Percentiles rank a stretch among this genome's conserved stretches.
Evolutionary conservation across 1,140 invertebrate species (phyloP).

Genomic region (Bombus pyrosoma): DNA sequence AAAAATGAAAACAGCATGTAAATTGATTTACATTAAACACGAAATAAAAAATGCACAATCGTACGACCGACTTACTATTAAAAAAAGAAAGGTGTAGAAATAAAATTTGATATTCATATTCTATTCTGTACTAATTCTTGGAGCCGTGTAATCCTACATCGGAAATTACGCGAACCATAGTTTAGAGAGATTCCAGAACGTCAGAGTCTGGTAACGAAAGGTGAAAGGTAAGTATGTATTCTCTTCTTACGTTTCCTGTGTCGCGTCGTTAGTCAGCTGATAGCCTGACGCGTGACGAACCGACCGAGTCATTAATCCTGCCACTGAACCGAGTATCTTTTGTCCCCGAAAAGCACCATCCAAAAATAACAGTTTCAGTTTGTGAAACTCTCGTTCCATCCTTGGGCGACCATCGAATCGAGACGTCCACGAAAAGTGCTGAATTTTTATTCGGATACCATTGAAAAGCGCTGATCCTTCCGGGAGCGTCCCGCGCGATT

Average conservation of each 20-base stretch:
- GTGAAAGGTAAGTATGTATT: constrained; percentile 35
- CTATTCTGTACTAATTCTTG: neutral
- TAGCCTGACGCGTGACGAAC: constrained; percentile 63
- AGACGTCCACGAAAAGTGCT: constrained; percentile 23
- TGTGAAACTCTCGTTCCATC: neutral
- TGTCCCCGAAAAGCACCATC: constrained; percentile 31
- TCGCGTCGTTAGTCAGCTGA: constrained; percentile 68
- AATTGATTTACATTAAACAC: too few species aligned
- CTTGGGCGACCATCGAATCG: constrained; percentile 2
- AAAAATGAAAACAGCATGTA: neutral
- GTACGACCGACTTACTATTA: fast-evolving
- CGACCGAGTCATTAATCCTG: constrained; percentile 66
- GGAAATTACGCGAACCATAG: constrained; percentile 48
- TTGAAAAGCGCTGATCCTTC: constrained; percentile 27
- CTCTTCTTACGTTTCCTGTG: constrained; percentile 52
- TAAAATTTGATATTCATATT: neutral
- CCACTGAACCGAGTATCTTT: constrained; percentile 44
- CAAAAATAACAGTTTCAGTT: constrained; percentile 39
- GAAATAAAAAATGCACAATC: neutral
- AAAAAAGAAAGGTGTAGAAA: neutral
- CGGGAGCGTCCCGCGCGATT: neutral
- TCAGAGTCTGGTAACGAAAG: constrained; percentile 18
- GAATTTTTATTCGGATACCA: constrained; percentile 49
- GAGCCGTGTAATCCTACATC: neutral
- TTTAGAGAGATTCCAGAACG: too few species aligned